Evolutionary conservation across 1,140 invertebrate species (phyloP).

Genomic region (Eulimnadia texana): DNA sequence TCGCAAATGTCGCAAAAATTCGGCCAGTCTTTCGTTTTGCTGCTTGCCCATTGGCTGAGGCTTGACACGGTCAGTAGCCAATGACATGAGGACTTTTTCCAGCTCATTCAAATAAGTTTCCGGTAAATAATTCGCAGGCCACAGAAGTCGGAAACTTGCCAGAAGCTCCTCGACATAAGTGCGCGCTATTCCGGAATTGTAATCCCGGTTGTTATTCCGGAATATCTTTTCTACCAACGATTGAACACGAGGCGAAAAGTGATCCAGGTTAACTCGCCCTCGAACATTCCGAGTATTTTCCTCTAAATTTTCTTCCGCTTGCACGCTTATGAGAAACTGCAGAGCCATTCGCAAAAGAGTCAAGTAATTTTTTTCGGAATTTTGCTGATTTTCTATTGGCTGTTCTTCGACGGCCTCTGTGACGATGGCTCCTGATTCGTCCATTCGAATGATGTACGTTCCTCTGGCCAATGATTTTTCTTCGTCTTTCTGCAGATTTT

Average conservation of each 20-base stretch:
- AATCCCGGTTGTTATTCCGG: not conserved
- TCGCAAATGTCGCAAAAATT: conserved; percentile 8
- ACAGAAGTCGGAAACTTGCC: conserved; percentile 2
- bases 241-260: not conserved
- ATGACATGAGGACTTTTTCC: not conserved
- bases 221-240: not conserved
- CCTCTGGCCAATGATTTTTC: not conserved
- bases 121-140: not conserved
- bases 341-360: conserved; percentile 2
- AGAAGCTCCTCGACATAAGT: not conserved
- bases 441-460: conserved; percentile 5
- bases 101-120: not conserved
- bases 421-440: not conserved
- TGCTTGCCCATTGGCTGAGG: not conserved
- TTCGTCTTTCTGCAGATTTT: not conserved
- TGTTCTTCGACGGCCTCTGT: not conserved
- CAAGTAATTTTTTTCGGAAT: not conserved
- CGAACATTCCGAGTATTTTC: not conserved
- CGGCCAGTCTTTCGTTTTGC: not conserved
- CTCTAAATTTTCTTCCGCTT: not conserved
- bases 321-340: not conserved
- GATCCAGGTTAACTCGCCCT: not conserved
- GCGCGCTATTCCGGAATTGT: not conserved
- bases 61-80: not conserved
- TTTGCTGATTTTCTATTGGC: not conserved